These are phyloP conservation scores for Holocentrus rufus DNA, from an alignment of 2,797 vertebrate species.

Conservation along the genomic window DNA sequence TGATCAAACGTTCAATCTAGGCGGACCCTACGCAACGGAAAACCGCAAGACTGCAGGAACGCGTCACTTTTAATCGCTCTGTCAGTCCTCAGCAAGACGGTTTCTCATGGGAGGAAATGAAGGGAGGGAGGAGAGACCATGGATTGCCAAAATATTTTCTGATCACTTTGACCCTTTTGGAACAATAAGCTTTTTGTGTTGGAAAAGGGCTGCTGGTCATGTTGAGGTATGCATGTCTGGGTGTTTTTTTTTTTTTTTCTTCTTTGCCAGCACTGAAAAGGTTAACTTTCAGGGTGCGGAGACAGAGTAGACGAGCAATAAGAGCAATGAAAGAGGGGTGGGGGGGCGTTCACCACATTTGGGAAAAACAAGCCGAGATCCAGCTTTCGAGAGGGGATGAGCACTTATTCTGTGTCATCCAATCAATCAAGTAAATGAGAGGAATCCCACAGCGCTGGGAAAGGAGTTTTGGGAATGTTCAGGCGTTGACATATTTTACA, in stretches of 20 bases:
- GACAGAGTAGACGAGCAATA: constrained; percentile 38
- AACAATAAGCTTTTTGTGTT: constrained; percentile 74
- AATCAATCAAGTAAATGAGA: constrained; percentile 58
- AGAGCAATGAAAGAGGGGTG: constrained; percentile 37
- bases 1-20: constrained; percentile 41
- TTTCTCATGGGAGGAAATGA: constrained; percentile 65
- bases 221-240: constrained; percentile 7
- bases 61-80: constrained; percentile 61
- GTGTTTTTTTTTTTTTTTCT: constrained; percentile 4
- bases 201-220: constrained; percentile 17
- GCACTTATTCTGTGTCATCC: constrained; percentile 50
- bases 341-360: constrained; percentile 40
- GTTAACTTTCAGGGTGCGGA: constrained; percentile 52
- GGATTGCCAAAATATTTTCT: constrained; percentile 40
- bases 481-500: constrained; percentile 45
- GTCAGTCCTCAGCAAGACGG: constrained; percentile 54
- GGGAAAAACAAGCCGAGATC: constrained; percentile 53
- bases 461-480: constrained; percentile 23
- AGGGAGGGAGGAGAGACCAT: constrained; percentile 22
- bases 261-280: constrained; percentile 42
- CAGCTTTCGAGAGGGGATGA: constrained; percentile 41
- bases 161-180: constrained; percentile 47
- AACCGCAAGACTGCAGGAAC: constrained; percentile 60
- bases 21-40: constrained; percentile 55
- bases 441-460: constrained; percentile 40